Evolutionary conservation across 2,113 vertebrate species (phyloP).

Genomic region (Cyanoramphus novaezelandiae): DNA sequence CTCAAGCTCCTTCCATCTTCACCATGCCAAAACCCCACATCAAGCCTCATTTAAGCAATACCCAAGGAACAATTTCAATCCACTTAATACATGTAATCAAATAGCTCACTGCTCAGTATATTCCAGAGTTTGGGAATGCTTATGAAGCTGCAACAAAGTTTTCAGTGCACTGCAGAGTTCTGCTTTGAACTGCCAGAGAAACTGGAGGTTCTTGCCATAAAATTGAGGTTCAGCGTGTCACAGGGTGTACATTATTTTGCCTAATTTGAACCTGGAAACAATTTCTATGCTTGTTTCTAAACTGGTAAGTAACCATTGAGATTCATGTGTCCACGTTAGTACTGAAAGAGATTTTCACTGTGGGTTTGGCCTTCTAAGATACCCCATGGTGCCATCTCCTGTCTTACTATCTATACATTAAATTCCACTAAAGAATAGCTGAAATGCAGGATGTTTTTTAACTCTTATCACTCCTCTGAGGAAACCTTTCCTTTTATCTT

Average conservation of each 20-base stretch:
- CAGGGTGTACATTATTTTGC: neutral
- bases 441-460: neutral
- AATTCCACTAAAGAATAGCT: neutral
- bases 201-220: slow-evolving; percentile 8
- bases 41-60: neutral
- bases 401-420: neutral
- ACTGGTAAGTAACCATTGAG: neutral
- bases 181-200: slow-evolving; percentile 19
- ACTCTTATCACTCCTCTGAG: neutral
- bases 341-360: neutral
- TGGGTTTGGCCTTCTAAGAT: neutral
- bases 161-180: neutral
- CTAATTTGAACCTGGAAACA: slow-evolving; percentile 20
- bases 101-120: neutral
- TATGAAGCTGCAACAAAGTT: slow-evolving; percentile 22
- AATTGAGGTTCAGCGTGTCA: slow-evolving; percentile 9
- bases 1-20: neutral
- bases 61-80: slow-evolving; percentile 4
- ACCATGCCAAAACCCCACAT: neutral
- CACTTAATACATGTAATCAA: neutral
- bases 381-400: neutral
- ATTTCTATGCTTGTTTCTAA: neutral
- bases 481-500: neutral
- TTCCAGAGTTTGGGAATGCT: slow-evolving; percentile 13
- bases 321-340: neutral